Base-by-base conservation (phyloP, 2,888 invertebrate genomes). In the Dasypogon diadema region DNA sequence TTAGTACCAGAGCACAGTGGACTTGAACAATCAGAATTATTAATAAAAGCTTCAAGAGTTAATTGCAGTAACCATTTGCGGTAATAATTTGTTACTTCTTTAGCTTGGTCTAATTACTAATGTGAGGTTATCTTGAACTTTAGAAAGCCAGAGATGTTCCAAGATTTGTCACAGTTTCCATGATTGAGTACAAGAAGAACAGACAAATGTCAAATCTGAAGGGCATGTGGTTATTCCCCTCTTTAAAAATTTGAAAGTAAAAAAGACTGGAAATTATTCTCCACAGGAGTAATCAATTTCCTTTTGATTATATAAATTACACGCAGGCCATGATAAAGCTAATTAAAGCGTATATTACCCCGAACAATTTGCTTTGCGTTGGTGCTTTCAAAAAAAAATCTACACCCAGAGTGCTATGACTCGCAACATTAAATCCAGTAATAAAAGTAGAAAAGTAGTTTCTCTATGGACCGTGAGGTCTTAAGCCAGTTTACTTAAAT, bases 221-320 rank as follows among this genome's bases (percentile, higher is more conserved):
- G 54, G 70, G 24, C 70, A 54, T 12, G 34, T 54, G 70, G 70
- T 70, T 70, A 70, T 70, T 70, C 12, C 70, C 70, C 70, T 37
- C 51, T 5, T 14, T 8, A 14, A 24, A 51, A 21, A 10, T 55
- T 22, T 48, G 16, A 21, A 6, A 5, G 12, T 21, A n/a, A 5
- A 22, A 70, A 51, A 54, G 54, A 51, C 37, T 48, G 14, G 26
- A 22, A 70, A 70, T 14, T 12, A 54, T 14, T 70, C 70, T 34
- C 70, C n/a, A 24, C 70, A 24, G 56, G 56, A 30, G 34, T 70
- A 70, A 70, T 70, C 70, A 70, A 70, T 54, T 70, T 70, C 48
- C 48, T 68, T 68, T 26, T 22, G 48, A 48, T 24, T 48, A 65
- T 24, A 65, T 22, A 21, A 65, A 46, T 22, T 46, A 46, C 18